Evolutionary conservation across 2,888 invertebrate species (phyloP).

Genomic region (Troilus luridus): DNA sequence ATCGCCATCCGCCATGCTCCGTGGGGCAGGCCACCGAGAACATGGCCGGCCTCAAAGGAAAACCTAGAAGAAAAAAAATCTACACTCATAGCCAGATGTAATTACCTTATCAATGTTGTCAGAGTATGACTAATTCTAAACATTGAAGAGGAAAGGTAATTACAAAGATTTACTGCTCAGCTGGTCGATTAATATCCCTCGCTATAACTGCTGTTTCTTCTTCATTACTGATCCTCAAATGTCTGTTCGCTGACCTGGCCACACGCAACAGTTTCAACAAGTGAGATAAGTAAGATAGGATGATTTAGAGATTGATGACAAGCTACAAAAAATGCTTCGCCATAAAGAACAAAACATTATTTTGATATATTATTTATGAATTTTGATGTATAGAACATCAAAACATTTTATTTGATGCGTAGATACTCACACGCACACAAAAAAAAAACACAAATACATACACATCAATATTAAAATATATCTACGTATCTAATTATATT

Average conservation of each 20-base stretch:
- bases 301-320: too few species aligned
- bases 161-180: conserved; percentile 6
- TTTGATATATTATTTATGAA: too few species aligned
- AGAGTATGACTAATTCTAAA: conserved; percentile 7
- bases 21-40: not conserved
- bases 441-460: too few species aligned
- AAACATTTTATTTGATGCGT: too few species aligned
- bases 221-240: not conserved
- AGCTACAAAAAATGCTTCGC: too few species aligned
- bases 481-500: too few species aligned
- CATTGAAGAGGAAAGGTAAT: not conserved
- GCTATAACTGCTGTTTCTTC: not conserved
- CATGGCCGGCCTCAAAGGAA: conserved; percentile 12
- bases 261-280: not conserved
- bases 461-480: too few species aligned
- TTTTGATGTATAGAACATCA: too few species aligned
- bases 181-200: not conserved
- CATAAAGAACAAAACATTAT: too few species aligned
- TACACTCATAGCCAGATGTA: not conserved
- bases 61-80: conserved; percentile 4
- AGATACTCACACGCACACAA: too few species aligned
- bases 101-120: conserved; percentile 44
- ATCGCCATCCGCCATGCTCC: conserved; percentile 52
- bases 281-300: too few species aligned
- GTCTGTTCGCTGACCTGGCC: not conserved